A percentile compares a stretch with the other conserved stretches of the same genome.
These are phyloP conservation scores for Trichosurus vulpecula DNA, from an alignment of 2,797 vertebrate species.

Conservation along the genomic window DNA sequence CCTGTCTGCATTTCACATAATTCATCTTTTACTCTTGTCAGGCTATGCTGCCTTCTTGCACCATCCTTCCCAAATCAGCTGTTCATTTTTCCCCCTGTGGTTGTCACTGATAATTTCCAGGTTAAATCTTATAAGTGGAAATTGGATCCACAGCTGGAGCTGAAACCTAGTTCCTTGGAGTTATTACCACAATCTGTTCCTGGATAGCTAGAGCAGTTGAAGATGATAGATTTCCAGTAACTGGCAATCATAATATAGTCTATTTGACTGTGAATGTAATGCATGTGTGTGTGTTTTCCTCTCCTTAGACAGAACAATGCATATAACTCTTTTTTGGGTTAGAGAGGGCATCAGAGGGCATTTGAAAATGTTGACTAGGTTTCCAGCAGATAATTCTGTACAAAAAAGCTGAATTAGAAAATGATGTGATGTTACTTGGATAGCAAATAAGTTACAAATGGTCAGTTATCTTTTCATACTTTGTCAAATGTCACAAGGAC, in stretches of 20 bases:
- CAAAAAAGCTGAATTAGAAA: constrained; percentile 50
- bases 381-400: constrained; percentile 50
- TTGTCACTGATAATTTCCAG: constrained; percentile 65
- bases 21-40: neutral
- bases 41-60: neutral
- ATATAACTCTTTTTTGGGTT: constrained; percentile 7
- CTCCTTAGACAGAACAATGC: constrained; percentile 17
- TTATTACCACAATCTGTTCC: constrained; percentile 36
- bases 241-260: constrained; percentile 1
- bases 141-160: constrained; percentile 66
- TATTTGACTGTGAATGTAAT: neutral
- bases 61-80: neutral
- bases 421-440: constrained; percentile 34
- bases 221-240: constrained; percentile 55
- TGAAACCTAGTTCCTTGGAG: constrained; percentile 50
- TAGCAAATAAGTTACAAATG: constrained; percentile 44
- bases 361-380: constrained; percentile 39
- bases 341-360: neutral
- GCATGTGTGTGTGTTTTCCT: neutral
- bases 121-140: constrained; percentile 64
- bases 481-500: constrained; percentile 15
- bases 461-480: neutral
- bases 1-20: neutral
- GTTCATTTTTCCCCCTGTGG: constrained; percentile 28
- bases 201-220: constrained; percentile 31